Conservation (phyloP, 2,797 vertebrate species). For the Neostethus bicornis region DNA sequence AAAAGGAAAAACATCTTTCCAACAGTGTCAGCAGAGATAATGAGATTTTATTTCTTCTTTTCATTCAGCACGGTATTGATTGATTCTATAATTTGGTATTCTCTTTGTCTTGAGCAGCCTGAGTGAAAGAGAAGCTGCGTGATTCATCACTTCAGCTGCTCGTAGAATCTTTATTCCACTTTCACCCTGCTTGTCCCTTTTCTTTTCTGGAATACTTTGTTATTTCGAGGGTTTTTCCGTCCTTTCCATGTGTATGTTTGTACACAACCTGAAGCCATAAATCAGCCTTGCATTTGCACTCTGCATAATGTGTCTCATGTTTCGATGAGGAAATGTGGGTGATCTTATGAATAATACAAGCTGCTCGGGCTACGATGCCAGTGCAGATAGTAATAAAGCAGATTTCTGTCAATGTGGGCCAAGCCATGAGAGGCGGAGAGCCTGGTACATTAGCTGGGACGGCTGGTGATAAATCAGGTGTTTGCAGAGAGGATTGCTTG, state of each 20-base stretch:
- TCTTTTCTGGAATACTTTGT: conserved; percentile 23
- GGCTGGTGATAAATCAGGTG: conserved; percentile 90
- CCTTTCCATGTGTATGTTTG: conserved; percentile 79
- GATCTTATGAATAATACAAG: conserved; percentile 95
- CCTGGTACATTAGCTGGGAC: conserved; percentile 87
- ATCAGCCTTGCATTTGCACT: conserved; percentile 89
- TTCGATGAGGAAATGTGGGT: conserved; percentile 84
- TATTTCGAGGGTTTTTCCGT: conserved; percentile 57
- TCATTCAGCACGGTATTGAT: conserved; percentile 48
- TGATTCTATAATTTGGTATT: conserved; percentile 54
- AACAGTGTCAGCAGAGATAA: conserved; percentile 26
- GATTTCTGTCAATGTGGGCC: conserved; percentile 75
- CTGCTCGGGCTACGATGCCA: conserved; percentile 81
- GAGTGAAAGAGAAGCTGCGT: conserved; percentile 21
- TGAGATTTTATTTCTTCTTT: conserved; percentile 46
- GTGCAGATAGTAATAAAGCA: conserved; percentile 88
- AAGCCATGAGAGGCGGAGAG: conserved; percentile 86
- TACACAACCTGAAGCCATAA: conserved; percentile 84
- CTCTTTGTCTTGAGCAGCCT: conserved; percentile 58
- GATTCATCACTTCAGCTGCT: conserved; percentile 64
- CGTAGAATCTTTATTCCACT: conserved; percentile 41
- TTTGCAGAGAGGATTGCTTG: conserved; percentile 72
- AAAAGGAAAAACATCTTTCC: conserved; percentile 29
- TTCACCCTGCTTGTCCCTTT: conserved; percentile 20
- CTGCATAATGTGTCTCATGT: conserved; percentile 88